Evolutionary conservation across 2,888 invertebrate species (phyloP).

Genomic region (Campoletis raptor): DNA sequence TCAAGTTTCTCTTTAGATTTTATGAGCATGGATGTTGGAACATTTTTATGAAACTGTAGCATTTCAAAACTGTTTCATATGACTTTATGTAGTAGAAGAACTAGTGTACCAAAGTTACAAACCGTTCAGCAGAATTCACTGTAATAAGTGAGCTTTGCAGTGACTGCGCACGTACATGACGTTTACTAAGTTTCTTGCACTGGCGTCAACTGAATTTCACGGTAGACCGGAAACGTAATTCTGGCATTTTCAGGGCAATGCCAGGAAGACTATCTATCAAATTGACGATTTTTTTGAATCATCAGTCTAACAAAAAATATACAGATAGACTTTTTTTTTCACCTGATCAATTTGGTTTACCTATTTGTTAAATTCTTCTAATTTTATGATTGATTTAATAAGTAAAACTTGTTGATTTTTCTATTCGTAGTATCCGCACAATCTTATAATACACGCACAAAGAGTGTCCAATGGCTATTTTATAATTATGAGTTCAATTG

Average conservation of each 20-base stretch:
- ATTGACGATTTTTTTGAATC: slow-evolving; percentile 3
- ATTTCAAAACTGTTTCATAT: background rate
- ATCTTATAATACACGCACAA: too few relatives aligned
- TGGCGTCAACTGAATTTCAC: slow-evolving; percentile 26
- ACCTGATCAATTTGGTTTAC: background rate
- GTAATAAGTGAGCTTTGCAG: slow-evolving; percentile 6
- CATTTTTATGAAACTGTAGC: background rate
- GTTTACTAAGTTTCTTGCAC: slow-evolving; percentile 20
- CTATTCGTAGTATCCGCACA: too few relatives aligned
- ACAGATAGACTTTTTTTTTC: background rate
- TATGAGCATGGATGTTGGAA: background rate
- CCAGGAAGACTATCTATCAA: background rate
- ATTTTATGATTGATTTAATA: background rate
- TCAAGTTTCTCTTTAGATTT: background rate
- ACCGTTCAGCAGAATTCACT: slow-evolving; percentile 15
- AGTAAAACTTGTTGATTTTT: too few relatives aligned
- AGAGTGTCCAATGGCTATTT: background rate
- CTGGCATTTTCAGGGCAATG: slow-evolving; percentile 16
- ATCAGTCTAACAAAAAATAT: background rate
- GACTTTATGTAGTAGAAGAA: background rate
- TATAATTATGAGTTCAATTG: too few relatives aligned
- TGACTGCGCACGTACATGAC: slow-evolving; percentile 4
- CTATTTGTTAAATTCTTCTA: background rate
- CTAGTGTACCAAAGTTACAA: slow-evolving; percentile 19
- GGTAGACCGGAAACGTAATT: background rate